Conservation (phyloP, 2,888 invertebrate genomes). For the Tenthredo amoena region DNA sequence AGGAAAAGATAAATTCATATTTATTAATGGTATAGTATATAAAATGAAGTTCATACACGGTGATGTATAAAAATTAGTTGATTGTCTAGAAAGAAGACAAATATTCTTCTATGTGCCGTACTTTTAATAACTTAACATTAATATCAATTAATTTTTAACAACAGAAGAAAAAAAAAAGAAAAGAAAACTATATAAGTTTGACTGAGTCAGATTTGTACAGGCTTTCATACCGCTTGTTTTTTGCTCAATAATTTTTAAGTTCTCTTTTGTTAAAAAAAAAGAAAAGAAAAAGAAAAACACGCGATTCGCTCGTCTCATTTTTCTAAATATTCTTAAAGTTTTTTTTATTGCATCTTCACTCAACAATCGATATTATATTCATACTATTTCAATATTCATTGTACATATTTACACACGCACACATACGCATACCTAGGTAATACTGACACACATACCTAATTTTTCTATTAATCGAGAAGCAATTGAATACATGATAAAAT, state of each 20-base stretch:
- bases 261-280: neutral
- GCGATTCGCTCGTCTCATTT: neutral
- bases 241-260: slow-evolving; percentile 30
- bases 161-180: no score
- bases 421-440: neutral
- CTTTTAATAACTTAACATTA: slow-evolving; percentile 65
- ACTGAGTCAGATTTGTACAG: neutral
- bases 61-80: neutral
- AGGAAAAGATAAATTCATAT: neutral
- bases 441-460: neutral
- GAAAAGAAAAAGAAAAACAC: no score
- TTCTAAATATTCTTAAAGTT: neutral
- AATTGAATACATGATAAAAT: neutral
- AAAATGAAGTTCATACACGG: slow-evolving; percentile 61
- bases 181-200: no score
- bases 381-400: neutral
- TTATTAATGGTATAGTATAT: slow-evolving; percentile 47
- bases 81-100: slow-evolving; percentile 51
- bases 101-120: slow-evolving; percentile 76
- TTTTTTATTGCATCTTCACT: neutral
- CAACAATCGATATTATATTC: neutral
- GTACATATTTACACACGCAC: neutral
- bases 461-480: neutral
- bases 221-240: neutral
- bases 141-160: neutral